Conservation (phyloP, 2,113 vertebrate genomes). For the Erythrolamprus reginae region DNA sequence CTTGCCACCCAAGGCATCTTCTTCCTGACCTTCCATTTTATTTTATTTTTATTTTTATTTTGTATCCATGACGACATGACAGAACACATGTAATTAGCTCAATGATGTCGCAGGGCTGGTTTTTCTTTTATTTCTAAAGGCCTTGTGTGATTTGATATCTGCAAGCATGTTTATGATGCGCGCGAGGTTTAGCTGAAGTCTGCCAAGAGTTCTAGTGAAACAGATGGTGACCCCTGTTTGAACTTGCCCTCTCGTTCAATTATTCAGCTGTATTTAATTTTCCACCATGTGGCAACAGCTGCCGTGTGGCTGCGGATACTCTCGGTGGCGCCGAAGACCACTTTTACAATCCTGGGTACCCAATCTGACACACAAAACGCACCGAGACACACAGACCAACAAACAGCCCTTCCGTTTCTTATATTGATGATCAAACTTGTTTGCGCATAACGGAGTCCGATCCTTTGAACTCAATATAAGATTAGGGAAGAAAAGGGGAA, state of each 20-base stretch:
- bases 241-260: slow-evolving; percentile 81
- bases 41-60: background rate
- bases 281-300: slow-evolving; percentile 49
- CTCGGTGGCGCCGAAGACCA: slow-evolving; percentile 79
- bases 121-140: slow-evolving; percentile 70
- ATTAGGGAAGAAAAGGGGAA: slow-evolving; percentile 35
- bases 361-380: background rate
- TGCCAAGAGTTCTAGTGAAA: slow-evolving; percentile 78
- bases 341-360: slow-evolving; percentile 37
- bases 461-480: slow-evolving; percentile 47
- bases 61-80: slow-evolving; percentile 55
- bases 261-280: slow-evolving; percentile 87
- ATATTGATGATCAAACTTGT: background rate
- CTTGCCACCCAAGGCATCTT: slow-evolving; percentile 19
- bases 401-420: background rate
- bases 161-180: slow-evolving; percentile 76
- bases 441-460: slow-evolving; percentile 36
- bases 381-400: background rate
- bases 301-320: slow-evolving; percentile 41
- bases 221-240: slow-evolving; percentile 91
- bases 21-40: slow-evolving; percentile 32
- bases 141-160: slow-evolving; percentile 62
- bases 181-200: slow-evolving; percentile 73
- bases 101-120: slow-evolving; percentile 68
- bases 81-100: slow-evolving; percentile 66